Percentiles rank a stretch among this genome's conserved stretches.
Evolutionary conservation across 2,797 vertebrate genomes (phyloP).

Genomic region (Sebastes cheni): DNA sequence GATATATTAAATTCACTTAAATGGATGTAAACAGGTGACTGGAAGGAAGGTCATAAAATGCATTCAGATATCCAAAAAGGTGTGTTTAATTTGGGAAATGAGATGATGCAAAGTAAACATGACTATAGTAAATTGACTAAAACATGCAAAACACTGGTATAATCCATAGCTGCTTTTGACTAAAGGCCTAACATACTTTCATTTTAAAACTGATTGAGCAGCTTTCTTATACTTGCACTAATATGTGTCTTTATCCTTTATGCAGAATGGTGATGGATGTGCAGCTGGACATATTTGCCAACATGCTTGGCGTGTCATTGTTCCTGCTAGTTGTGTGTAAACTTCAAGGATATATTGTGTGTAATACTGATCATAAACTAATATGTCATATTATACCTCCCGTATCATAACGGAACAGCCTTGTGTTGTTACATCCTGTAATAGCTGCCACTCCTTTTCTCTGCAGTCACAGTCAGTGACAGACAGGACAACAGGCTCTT

Average conservation of each 20-base stretch:
- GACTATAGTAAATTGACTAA: background rate
- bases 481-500: conserved; percentile 2
- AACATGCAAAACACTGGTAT: background rate
- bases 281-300: conserved; percentile 97
- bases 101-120: background rate
- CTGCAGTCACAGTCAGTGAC: background rate
- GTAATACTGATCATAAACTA: background rate
- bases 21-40: background rate
- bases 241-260: background rate
- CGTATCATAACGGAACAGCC: background rate
- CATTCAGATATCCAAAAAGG: background rate
- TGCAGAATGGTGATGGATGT: conserved; percentile 96
- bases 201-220: background rate
- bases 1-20: background rate
- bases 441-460: background rate
- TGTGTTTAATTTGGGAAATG: background rate
- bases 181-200: background rate
- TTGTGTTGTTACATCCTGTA: background rate
- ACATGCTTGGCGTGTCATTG: conserved; percentile 96
- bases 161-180: background rate
- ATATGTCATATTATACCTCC: background rate
- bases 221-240: too few species aligned
- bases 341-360: background rate
- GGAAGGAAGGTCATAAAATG: background rate
- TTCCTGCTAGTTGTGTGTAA: conserved; percentile 90